Conservation (phyloP, 2,797 vertebrate species). For the Phyllotis vaccarum region DNA sequence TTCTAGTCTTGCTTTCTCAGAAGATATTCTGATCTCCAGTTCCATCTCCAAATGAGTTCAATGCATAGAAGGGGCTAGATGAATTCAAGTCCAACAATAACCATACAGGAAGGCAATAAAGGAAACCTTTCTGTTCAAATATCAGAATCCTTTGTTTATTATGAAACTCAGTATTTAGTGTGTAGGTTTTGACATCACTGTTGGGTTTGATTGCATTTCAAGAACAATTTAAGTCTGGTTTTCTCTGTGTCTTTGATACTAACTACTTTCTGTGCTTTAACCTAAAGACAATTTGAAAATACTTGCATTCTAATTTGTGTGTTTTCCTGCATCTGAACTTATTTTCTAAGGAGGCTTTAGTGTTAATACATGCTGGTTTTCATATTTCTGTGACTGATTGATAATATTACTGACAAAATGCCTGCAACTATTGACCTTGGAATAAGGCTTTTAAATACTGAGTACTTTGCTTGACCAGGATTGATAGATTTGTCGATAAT, state of each 20-base stretch:
- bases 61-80: neutral
- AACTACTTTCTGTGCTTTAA: neutral
- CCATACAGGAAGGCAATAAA: neutral
- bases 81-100: neutral
- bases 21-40: neutral
- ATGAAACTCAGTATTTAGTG: neutral
- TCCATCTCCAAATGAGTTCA: neutral
- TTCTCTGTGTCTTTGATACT: neutral
- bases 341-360: neutral
- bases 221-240: neutral
- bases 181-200: neutral
- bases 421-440: neutral
- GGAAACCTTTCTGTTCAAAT: neutral
- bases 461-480: neutral
- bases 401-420: neutral
- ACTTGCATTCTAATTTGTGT: neutral
- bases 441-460: neutral
- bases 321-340: neutral
- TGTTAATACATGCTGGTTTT: neutral
- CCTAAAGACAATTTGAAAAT: neutral
- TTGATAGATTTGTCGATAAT: neutral
- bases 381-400: slow-evolving; percentile 12
- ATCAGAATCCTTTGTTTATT: neutral
- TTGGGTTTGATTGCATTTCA: neutral
- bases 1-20: slow-evolving; percentile 25